phyloP scores from a whole-genome alignment of 2,113 vertebrate species.

The Macaca mulatta region DNA sequence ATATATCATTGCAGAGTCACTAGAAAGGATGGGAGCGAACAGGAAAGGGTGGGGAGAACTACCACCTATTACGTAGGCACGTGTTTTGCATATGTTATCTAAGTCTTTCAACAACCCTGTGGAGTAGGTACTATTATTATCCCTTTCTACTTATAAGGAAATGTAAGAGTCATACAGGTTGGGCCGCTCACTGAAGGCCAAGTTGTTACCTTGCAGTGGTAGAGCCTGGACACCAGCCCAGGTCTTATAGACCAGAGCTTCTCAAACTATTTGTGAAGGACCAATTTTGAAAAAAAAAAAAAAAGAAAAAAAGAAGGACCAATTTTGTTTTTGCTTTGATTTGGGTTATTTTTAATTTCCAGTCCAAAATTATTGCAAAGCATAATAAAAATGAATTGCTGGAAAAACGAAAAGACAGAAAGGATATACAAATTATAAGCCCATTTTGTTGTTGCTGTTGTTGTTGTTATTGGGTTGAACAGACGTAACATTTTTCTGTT shows the following conservation, averaged over 20 bases:
- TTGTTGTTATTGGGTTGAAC: neutral
- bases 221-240: neutral
- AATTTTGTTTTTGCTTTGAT: neutral
- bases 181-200: neutral
- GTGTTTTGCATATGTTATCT: neutral
- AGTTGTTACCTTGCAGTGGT: fast-evolving
- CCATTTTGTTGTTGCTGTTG: neutral
- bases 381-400: neutral
- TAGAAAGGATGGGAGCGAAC: neutral
- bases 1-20: neutral
- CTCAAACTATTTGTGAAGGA: neutral
- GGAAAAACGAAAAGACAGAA: neutral
- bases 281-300: neutral
- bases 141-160: neutral
- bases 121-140: neutral
- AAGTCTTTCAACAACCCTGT: neutral
- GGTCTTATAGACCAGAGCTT: neutral
- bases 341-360: neutral
- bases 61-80: neutral
- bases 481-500: neutral
- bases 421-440: neutral
- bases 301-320: neutral
- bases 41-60: neutral
- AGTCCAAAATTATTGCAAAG: neutral
- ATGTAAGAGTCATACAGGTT: neutral